phyloP scores from a whole-genome alignment of 2,888 invertebrate genomes.

The Mechanitis mazaeus region DNA sequence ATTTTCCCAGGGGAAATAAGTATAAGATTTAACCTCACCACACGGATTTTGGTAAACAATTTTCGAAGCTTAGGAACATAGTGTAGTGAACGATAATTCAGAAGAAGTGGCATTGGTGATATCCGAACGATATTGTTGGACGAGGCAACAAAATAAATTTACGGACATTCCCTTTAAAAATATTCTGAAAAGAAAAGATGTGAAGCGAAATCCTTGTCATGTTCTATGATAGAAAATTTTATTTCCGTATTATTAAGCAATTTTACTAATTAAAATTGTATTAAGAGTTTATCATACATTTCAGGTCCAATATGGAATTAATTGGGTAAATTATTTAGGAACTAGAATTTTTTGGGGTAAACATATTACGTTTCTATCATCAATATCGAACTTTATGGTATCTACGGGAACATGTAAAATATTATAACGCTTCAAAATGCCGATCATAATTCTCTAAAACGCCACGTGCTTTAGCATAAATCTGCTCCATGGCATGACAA shows the following conservation, averaged over 20 bases:
- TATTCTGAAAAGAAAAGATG: not conserved
- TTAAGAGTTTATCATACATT: no score
- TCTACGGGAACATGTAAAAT: slow-evolving; percentile 31
- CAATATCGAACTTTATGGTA: slow-evolving; percentile 21
- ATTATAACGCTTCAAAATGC: slow-evolving; percentile 41
- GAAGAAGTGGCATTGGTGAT: slow-evolving; percentile 26
- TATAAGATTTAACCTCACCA: slow-evolving; percentile 14
- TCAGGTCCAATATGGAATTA: no score
- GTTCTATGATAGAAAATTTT: no score
- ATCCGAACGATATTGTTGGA: slow-evolving; percentile 35
- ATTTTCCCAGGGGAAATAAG: slow-evolving; percentile 13
- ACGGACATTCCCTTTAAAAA: slow-evolving; percentile 37
- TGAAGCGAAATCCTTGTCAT: no score
- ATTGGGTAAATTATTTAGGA: slow-evolving; percentile 27
- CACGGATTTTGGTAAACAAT: slow-evolving; percentile 19
- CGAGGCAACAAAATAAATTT: slow-evolving; percentile 39
- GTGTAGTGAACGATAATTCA: slow-evolving; percentile 31
- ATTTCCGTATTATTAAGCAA: no score
- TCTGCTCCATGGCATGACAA: slow-evolving; percentile 33
- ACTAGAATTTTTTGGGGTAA: no score
- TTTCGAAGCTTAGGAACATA: slow-evolving; percentile 17
- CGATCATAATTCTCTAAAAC: slow-evolving; percentile 52
- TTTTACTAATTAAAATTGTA: no score
- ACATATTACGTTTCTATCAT: no score
- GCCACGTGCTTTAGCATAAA: slow-evolving; percentile 60